Evolutionary conservation across 2,113 vertebrate species (phyloP).

Genomic region (Hirundichthys speculiger): DNA sequence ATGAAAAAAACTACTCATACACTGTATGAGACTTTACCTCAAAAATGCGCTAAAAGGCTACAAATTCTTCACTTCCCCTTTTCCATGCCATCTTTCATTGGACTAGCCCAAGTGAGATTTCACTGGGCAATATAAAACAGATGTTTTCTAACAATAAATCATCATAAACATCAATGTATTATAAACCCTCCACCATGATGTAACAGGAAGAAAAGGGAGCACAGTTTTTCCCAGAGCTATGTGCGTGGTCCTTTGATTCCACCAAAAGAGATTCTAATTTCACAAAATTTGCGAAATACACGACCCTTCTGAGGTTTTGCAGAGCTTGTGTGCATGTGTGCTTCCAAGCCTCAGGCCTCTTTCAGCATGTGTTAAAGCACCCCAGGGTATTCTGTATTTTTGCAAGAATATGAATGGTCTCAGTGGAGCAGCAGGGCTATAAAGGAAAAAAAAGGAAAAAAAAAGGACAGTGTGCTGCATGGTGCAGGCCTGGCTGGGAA

Average conservation of each 20-base stretch:
- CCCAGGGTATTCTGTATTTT: constrained; percentile 31
- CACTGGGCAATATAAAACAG: constrained; percentile 27
- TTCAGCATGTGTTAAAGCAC: constrained; percentile 15
- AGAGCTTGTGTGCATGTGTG: neutral
- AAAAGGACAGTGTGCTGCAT: no score
- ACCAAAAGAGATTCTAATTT: constrained; percentile 55
- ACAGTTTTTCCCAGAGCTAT: no score
- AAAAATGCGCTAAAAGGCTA: constrained; percentile 1
- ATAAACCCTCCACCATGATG: constrained; percentile 38
- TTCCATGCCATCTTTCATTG: constrained; percentile 20
- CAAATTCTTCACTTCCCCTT: constrained; percentile 5
- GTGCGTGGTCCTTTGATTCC: constrained; percentile 26
- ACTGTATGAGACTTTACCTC: neutral
- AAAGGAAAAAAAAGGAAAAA: constrained; percentile 1
- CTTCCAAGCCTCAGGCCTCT: neutral
- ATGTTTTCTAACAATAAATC: constrained; percentile 52
- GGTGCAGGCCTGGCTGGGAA: no score
- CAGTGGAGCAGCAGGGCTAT: constrained; percentile 14
- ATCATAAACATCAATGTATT: constrained; percentile 31
- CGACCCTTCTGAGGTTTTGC: constrained; percentile 16
- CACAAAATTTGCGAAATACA: constrained; percentile 28
- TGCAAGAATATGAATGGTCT: constrained; percentile 33
- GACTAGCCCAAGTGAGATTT: constrained; percentile 30
- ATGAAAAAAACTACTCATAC: no score
- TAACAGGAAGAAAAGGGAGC: constrained; percentile 27